phyloP scores from a whole-genome alignment of 1,140 invertebrate genomes.

The Amphibalanus amphitrite region DNA sequence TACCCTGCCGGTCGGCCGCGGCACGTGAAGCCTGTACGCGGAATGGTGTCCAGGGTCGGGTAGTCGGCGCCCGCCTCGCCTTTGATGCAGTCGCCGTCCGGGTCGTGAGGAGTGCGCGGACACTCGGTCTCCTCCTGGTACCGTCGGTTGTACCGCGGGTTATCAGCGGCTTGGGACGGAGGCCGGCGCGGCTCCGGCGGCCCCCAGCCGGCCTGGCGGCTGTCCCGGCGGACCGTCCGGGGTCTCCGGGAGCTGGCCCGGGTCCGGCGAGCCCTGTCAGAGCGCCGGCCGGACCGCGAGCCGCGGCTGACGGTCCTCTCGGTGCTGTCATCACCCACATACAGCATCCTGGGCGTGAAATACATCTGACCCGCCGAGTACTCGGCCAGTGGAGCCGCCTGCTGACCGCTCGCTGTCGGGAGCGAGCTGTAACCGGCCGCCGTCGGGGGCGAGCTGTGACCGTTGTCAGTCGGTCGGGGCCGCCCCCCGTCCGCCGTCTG shows the following conservation, averaged over 20 bases:
- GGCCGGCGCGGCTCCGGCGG: too few species aligned
- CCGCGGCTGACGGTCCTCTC: background rate
- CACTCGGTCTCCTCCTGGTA: too few species aligned
- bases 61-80: slow-evolving; percentile 13
- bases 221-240: background rate
- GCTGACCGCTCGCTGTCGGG: background rate
- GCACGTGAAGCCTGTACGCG: slow-evolving; percentile 21
- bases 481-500: background rate
- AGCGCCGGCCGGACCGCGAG: too few species aligned
- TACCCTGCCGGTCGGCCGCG: slow-evolving; percentile 42
- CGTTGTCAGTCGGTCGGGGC: too few species aligned
- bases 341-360: background rate
- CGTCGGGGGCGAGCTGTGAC: too few species aligned
- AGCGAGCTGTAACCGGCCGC: too few species aligned
- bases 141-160: too few species aligned
- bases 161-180: too few species aligned
- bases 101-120: slow-evolving; percentile 7
- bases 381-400: background rate
- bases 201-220: too few species aligned
- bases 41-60: slow-evolving; percentile 14
- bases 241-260: background rate
- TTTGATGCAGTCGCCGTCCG: slow-evolving; percentile 15
- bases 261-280: too few species aligned
- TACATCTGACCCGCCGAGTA: background rate
- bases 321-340: background rate